Evolutionary conservation across 2,113 vertebrate species (phyloP).

Genomic region (Capricornis sumatraensis): DNA sequence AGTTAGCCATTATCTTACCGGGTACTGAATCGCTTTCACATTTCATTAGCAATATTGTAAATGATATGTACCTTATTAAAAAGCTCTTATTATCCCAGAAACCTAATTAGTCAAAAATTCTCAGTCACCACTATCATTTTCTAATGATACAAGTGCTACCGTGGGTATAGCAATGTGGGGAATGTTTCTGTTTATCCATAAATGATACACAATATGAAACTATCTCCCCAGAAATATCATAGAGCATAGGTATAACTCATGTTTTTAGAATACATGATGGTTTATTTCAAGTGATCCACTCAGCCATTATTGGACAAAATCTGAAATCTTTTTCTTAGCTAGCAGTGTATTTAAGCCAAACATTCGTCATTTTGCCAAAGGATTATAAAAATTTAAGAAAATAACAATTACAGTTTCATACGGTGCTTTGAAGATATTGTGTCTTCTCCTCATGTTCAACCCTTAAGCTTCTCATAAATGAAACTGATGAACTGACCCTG

Average conservation of each 20-base stretch:
- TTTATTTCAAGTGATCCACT: not conserved
- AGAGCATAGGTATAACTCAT: not conserved
- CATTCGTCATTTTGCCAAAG: not conserved
- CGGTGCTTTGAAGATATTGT: constrained; percentile 26
- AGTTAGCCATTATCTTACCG: constrained; percentile 91
- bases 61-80: constrained; percentile 90
- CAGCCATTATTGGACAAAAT: not conserved
- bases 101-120: constrained; percentile 90
- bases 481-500: constrained; percentile 61
- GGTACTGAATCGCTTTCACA: constrained; percentile 87
- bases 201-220: constrained; percentile 42
- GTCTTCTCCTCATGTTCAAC: constrained; percentile 54
- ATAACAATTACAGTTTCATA: constrained; percentile 11
- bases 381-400: constrained; percentile 45
- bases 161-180: constrained; percentile 68
- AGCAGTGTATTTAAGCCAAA: constrained; percentile 26
- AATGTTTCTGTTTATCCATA: constrained; percentile 68
- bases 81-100: constrained; percentile 88
- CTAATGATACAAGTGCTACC: constrained; percentile 75
- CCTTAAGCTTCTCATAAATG: constrained; percentile 63
- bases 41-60: constrained; percentile 93
- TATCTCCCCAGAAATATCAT: not conserved
- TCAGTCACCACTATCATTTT: constrained; percentile 81
- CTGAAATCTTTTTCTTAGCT: not conserved
- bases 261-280: not conserved